phyloP scores from a whole-genome alignment of 2,888 invertebrate genomes.

The Philopedon plagiatum region DNA sequence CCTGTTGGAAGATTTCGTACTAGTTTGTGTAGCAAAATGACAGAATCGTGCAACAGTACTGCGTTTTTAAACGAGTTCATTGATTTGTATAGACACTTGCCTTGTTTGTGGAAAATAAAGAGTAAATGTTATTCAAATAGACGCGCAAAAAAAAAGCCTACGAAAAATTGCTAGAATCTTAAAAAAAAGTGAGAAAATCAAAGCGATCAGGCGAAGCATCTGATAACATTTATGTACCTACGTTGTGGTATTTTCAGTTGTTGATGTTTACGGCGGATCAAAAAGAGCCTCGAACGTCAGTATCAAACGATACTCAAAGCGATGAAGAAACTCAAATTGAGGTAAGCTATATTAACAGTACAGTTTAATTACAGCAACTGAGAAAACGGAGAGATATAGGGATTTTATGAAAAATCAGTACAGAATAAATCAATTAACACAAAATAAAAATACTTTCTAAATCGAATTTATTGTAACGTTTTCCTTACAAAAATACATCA shows the following conservation, averaged over 20 bases:
- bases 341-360: not conserved
- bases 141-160: too few species aligned
- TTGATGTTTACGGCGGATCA: slow-evolving; percentile 42
- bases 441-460: too few species aligned
- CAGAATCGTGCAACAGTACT: too few species aligned
- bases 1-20: not conserved
- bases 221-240: slow-evolving; percentile 51
- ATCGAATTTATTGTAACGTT: not conserved
- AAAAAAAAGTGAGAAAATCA: slow-evolving; percentile 47
- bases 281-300: not conserved
- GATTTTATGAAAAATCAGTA: not conserved
- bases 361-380: not conserved
- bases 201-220: slow-evolving; percentile 33
- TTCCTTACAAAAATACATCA: not conserved
- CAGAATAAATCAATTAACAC: not conserved
- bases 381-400: not conserved
- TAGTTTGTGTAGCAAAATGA: too few species aligned
- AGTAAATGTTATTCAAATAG: too few species aligned
- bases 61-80: too few species aligned
- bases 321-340: not conserved
- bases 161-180: not conserved
- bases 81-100: too few species aligned
- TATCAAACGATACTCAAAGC: slow-evolving; percentile 2
- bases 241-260: slow-evolving; percentile 53
- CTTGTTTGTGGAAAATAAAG: too few species aligned